Base-by-base conservation (phyloP, 2,113 vertebrate genomes). In the Syngnathoides biaculeatus region DNA sequence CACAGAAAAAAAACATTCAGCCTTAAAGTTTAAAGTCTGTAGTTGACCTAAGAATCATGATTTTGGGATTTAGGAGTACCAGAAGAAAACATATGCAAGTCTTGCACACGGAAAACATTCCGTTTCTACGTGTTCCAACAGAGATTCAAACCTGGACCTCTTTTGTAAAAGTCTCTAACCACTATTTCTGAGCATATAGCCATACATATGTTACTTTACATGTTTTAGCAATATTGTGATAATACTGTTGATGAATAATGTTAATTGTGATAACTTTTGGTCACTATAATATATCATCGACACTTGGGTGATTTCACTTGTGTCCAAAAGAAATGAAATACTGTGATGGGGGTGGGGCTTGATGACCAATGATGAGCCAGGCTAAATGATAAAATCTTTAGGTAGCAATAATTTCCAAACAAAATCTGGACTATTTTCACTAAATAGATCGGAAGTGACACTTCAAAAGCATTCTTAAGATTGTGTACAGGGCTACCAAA, bases 401-500 rank as follows among this genome's bases (percentile, higher is more conserved):
- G 68, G 72, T 56, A 73, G 78, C 67, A 88, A 84, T 82, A 78
- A 82, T 71, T 67, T 14, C 64, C 63, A 68, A 73, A 60, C 58
- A 40, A 40, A 13, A 24, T 43, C 17, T 24, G 43, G 38, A 26
- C 22, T 15, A 24, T 62, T 26, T 17, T n/a, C 13, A 24, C 38
- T 5, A 38, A 10, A 15, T n/a, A 61, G 13, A 61, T 40, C 22
- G 59, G n/a, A 8, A 13, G 22, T 62, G 60, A 42, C 39, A 40
- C 38, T 3, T 40, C 3, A 1, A 40, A 48, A 3, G 52, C 26
- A 59, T 58, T 45, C 19, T 53, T 38, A 38, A 58, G 15, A 26
- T 15, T 24, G 13, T 42, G 19, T 42, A 24, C 10, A 38, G 4
- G 35, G 53, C 58, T 17, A 14, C 58, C 20, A 62, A 15, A 39